Conservation (phyloP, 2,888 invertebrate genomes). For the Epirrita christyi region DNA sequence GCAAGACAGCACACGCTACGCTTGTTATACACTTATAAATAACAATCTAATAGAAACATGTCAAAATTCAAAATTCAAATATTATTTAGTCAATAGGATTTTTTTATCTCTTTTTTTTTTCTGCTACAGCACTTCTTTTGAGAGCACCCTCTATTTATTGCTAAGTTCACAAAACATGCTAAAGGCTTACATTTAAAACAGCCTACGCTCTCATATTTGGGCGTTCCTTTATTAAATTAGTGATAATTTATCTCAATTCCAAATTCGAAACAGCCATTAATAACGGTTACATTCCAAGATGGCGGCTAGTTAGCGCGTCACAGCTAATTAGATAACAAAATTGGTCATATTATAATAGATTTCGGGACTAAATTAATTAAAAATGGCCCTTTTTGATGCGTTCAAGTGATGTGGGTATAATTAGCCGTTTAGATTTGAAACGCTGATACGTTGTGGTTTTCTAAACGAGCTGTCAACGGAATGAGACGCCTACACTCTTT, state of each 20-base stretch:
- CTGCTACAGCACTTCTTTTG: no score
- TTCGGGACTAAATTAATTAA: constrained; percentile 82
- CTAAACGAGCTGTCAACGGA: constrained; percentile 76
- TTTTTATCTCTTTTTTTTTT: no score
- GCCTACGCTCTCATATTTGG: constrained; percentile 35
- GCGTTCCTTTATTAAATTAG: constrained; percentile 46
- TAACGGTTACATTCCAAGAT: constrained; percentile 67
- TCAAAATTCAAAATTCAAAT: no score
- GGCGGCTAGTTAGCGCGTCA: constrained; percentile 78
- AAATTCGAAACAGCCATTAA: constrained; percentile 60
- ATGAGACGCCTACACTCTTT: constrained; percentile 47
- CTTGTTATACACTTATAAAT: no score
- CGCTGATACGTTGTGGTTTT: constrained; percentile 71
- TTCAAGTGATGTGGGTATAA: constrained; percentile 83
- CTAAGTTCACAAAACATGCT: constrained; percentile 28
- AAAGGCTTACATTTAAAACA: constrained; percentile 33
- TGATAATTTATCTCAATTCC: constrained; percentile 68
- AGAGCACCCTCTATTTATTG: constrained; percentile 8
- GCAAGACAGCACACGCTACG: no score
- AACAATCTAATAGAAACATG: no score
- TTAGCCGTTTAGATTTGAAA: constrained; percentile 80
- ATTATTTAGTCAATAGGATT: no score
- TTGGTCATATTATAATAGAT: constrained; percentile 82
- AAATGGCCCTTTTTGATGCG: constrained; percentile 76
- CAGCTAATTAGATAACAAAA: constrained; percentile 82